Evolutionary conservation across 2,797 vertebrate genomes (phyloP).

Genomic region (Schizopygopsis pylzovi): DNA sequence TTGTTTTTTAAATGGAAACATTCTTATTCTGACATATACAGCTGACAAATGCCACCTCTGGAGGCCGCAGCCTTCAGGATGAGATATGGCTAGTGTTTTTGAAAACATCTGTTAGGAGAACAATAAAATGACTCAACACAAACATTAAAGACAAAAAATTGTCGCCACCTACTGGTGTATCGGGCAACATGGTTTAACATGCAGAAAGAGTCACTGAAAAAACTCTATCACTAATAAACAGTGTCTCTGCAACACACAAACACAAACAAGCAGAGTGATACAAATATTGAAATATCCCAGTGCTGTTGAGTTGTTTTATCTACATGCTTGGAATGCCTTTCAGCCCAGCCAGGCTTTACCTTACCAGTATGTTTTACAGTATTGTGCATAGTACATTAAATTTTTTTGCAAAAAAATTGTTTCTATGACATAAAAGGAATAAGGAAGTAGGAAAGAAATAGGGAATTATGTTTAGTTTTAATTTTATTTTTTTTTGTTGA

Average conservation of each 20-base stretch:
- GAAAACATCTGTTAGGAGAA: background rate
- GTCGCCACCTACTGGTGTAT: background rate
- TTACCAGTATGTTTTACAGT: background rate
- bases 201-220: background rate
- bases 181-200: background rate
- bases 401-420: background rate
- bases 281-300: background rate
- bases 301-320: background rate
- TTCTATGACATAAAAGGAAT: background rate
- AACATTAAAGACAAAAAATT: background rate
- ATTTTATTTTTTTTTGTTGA: background rate
- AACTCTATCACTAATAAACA: background rate
- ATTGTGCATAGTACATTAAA: background rate
- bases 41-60: background rate
- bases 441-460: background rate
- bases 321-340: background rate
- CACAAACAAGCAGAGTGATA: background rate
- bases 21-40: background rate
- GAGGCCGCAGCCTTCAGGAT: background rate
- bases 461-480: background rate
- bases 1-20: background rate
- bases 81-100: background rate
- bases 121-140: background rate
- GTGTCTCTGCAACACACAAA: background rate
- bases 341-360: background rate